A percentile compares a stretch with the other conserved stretches of the same genome.
Evolutionary conservation across 2,797 vertebrate species (phyloP).

Genomic region (Sternarchorhynchus goeldii): DNA sequence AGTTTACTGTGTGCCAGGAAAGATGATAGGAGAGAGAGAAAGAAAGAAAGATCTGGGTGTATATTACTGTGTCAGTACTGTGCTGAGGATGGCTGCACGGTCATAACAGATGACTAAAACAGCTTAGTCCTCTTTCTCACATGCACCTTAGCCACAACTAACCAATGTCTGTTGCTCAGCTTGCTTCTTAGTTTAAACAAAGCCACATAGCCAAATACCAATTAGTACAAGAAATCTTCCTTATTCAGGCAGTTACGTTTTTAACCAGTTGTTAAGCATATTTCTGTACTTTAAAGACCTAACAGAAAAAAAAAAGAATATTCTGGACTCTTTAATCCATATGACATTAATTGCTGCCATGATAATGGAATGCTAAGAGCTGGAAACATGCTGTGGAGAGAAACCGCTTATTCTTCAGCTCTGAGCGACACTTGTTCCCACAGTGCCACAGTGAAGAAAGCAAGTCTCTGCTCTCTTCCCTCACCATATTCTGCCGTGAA

Average conservation of each 20-base stretch:
- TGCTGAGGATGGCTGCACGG: neutral
- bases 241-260: neutral
- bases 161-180: neutral
- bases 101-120: neutral
- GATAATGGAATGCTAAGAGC: neutral
- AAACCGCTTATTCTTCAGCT: slow-evolving; percentile 18
- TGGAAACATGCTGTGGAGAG: slow-evolving; percentile 16
- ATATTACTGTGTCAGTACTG: slow-evolving; percentile 25
- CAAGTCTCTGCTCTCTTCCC: slow-evolving; percentile 42
- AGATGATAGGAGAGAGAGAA: slow-evolving; percentile 6
- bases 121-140: neutral
- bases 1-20: slow-evolving; percentile 2
- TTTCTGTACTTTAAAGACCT: neutral
- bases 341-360: neutral
- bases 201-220: too few species aligned
- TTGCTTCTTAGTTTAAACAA: too few species aligned
- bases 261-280: neutral
- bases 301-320: neutral
- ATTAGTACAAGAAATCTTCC: too few species aligned
- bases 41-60: neutral
- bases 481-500: slow-evolving; percentile 64
- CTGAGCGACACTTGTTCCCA: slow-evolving; percentile 22
- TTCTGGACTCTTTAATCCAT: neutral
- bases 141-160: neutral
- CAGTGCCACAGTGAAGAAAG: slow-evolving; percentile 26